Base-by-base conservation (phyloP, 2,113 vertebrate species). In the Riparia riparia region DNA sequence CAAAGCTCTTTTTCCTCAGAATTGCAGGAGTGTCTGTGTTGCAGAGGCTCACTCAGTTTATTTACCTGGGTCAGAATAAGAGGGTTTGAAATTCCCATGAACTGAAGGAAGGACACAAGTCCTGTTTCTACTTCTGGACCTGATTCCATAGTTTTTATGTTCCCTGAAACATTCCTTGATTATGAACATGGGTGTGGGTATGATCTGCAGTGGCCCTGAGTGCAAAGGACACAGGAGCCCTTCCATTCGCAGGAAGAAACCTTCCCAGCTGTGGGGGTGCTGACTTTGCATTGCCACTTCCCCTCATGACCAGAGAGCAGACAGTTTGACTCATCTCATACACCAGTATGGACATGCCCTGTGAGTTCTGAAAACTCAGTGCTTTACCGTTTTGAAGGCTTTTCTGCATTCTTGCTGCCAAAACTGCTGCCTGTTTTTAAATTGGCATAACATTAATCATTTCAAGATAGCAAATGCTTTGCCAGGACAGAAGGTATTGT, bases 201-300 rank as follows among this genome's bases (percentile, higher is more conserved):
- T 44, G 47, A 22, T 50, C 42, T 58, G 42, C 24, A n/a, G 49
- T 0, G 0, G 28, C 29, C 12, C 13, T 0, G 4, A 61, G 39
- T 8, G 15, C 0, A 0, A 20, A 65, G 66, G 29, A 45, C 12
- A 29, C 57, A 45, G 15, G 32, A 60, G 12, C 7, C 5, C 2
- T 3, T 39, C 54, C 1, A 0, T 63, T 51, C 0, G 0, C 34
- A 81, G 50, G 39, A 69, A 58, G 25, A 56, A 4, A 20, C 0
- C 14, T 32, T 17, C 24, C 24, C 11, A 13, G 60, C 32, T 66
- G 7, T 0, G 1, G 14, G 50, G 20, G 20, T 1, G 3, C 45
- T 14, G 25, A 14, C 47, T 89, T 44, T 82, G 34, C 14, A 0
- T 71, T 91, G 56, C 19, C 17, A 15, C 19, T 89, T 87, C 7